Percentiles rank a stretch among this genome's conserved stretches.
Conservation (phyloP, 1,140 invertebrate species). For the Ceratina australensis region DNA sequence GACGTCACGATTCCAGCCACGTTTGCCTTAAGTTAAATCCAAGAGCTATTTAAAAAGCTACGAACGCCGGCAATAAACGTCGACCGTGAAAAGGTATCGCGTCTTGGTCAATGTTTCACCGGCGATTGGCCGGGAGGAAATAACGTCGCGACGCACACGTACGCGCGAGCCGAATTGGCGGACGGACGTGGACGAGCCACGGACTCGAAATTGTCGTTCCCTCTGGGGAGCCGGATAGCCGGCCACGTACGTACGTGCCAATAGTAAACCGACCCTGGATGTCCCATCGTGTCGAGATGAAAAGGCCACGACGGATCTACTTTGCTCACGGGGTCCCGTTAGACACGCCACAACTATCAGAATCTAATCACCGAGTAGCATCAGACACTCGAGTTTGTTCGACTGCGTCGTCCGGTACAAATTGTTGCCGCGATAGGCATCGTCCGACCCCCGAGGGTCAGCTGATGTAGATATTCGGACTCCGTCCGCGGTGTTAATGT, state of each 20-base stretch:
- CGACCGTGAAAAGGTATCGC: not conserved
- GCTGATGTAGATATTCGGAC: conserved; percentile 35
- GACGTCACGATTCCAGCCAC: not conserved
- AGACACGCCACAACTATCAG: conserved; percentile 40
- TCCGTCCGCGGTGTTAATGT: not conserved
- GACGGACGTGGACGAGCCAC: not conserved
- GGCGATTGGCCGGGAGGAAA: conserved; percentile 15
- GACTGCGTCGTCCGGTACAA: conserved; percentile 46
- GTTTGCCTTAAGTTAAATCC: not conserved
- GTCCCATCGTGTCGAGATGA: conserved; percentile 40
- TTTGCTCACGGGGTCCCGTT: conserved; percentile 37
- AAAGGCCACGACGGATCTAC: conserved; percentile 44
- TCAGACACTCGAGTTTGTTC: conserved; percentile 35
- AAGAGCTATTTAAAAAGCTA: not conserved
- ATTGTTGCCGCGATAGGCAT: conserved; percentile 43
- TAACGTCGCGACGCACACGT: conserved; percentile 2
- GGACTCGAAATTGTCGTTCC: conserved; percentile 27
- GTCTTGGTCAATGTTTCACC: not conserved
- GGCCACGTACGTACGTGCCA: conserved; percentile 24
- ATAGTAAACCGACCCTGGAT: conserved; percentile 39
- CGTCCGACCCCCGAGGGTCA: not conserved
- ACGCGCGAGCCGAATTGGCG: not conserved
- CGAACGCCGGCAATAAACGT: not conserved
- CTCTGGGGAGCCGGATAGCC: conserved; percentile 19
- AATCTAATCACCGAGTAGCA: conserved; percentile 49